Evolutionary conservation across 2,888 invertebrate genomes (phyloP).

Genomic region (Machimus atricapillus): DNA sequence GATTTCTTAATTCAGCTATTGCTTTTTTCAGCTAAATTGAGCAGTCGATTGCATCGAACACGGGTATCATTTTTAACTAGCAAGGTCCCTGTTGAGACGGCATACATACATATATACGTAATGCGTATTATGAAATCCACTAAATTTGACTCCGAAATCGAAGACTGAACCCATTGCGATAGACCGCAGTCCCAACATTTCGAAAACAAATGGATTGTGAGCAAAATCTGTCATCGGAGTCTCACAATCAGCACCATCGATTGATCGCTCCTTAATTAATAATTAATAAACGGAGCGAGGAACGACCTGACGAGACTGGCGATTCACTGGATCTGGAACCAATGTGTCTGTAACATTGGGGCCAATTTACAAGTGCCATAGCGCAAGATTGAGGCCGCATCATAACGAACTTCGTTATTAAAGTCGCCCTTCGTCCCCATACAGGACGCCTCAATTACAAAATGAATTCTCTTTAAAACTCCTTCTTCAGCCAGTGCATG

Average conservation of each 20-base stretch:
- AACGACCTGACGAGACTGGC: neutral
- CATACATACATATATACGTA: neutral
- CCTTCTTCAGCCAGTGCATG: neutral
- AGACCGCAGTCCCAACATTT: neutral
- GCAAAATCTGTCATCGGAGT: conserved; percentile 45
- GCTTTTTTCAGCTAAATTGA: too few species aligned
- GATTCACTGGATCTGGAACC: neutral
- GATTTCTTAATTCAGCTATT: too few species aligned
- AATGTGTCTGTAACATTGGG: neutral
- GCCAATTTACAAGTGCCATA: neutral
- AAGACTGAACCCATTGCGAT: neutral
- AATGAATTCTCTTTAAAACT: neutral
- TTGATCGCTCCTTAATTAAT: conserved; percentile 45
- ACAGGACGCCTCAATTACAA: neutral
- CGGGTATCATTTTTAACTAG: neutral
- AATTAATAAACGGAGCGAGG: conserved; percentile 42
- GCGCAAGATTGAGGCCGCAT: neutral
- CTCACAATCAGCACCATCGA: conserved; percentile 38
- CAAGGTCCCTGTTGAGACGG: neutral
- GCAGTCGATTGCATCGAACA: neutral
- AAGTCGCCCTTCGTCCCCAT: neutral
- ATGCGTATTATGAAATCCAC: neutral
- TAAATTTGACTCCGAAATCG: neutral
- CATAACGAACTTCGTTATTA: neutral
- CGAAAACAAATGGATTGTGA: conserved; percentile 41